Base-by-base conservation (phyloP, 2,797 vertebrate species). In the Pampus argenteus region DNA sequence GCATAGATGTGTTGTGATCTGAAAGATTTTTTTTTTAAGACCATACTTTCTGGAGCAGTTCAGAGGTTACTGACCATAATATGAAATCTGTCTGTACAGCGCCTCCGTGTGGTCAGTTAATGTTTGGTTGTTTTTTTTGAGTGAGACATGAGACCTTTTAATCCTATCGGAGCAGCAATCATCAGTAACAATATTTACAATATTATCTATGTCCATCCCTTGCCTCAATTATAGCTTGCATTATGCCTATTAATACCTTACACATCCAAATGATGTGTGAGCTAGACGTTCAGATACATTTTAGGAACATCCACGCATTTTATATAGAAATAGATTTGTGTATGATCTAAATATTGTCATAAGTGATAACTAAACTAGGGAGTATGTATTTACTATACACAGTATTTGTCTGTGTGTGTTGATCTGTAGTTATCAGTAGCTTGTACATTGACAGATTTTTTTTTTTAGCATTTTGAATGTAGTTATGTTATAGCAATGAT, bases 51-150 rank as follows among this genome's bases (percentile, higher is more conserved):
- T 15, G 17, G n/a, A 36, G 9, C 38, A 18, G 6, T 57, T 40
- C 5, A 45, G 15, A 28, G 5, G 23, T 31, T 34, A 20, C 5
- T 9, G 20, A 44, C 6, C 0, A 22, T 23, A 20, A 29, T 8
- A 18, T 4, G 0, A 40, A n/a, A 26, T 42, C 31, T 2, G 20
- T 51, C 17, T 22, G 17, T 38, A 31, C 25, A 63, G 59, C 36
- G 14, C 54, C 59, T 65, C 20, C 44, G 5, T 69, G 49, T 81
- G 68, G 49, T 45, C 49, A 38, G 2, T 63, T 23, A 8, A 3
- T 44, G 26, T 6, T 17, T 18, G 17, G 6, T 44, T n/a, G 7
- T 29, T 14, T 10, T 15, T 55, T 4, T 14, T 26, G 17, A 0
- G 11, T 42, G 15, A 42, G 34, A 36, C 34, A 36, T 17, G 50